A percentile compares a stretch with the other conserved stretches of the same genome.
Conservation (phyloP, 2,113 vertebrate species). For the Phyllostomus hastatus region DNA sequence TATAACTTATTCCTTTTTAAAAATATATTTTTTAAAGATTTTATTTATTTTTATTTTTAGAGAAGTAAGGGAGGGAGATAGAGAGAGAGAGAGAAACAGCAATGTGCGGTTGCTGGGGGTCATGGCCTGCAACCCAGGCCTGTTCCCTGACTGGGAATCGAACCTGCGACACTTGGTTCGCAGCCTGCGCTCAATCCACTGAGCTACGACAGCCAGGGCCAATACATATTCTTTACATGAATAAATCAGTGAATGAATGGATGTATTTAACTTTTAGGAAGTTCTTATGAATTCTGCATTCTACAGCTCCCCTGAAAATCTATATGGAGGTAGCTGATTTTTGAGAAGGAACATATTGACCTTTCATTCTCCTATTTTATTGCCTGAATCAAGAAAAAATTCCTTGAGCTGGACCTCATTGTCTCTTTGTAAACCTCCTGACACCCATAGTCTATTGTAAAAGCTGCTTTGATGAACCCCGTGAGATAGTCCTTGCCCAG, state of each 20-base stretch:
- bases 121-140: too few relatives aligned
- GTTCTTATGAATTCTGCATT: neutral
- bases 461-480: neutral
- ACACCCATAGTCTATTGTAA: neutral
- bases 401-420: neutral
- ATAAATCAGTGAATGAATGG: neutral
- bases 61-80: too few relatives aligned
- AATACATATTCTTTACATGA: neutral
- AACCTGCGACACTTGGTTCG: too few relatives aligned
- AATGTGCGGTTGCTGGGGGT: too few relatives aligned
- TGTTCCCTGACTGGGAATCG: too few relatives aligned
- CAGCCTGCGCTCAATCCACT: too few relatives aligned
- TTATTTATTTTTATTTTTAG: too few relatives aligned
- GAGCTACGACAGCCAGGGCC: too few relatives aligned
- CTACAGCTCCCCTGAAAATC: neutral
- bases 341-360: neutral
- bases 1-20: too few relatives aligned
- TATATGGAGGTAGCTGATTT: neutral
- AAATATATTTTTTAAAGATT: too few relatives aligned
- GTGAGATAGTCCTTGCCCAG: neutral
- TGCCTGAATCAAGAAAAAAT: neutral
- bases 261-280: neutral
- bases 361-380: neutral
- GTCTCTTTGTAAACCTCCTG: neutral
- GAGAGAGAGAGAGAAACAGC: too few relatives aligned